Evolutionary conservation across 1,140 invertebrate species (phyloP).

Genomic region (Leptinotarsa undecemlineata): DNA sequence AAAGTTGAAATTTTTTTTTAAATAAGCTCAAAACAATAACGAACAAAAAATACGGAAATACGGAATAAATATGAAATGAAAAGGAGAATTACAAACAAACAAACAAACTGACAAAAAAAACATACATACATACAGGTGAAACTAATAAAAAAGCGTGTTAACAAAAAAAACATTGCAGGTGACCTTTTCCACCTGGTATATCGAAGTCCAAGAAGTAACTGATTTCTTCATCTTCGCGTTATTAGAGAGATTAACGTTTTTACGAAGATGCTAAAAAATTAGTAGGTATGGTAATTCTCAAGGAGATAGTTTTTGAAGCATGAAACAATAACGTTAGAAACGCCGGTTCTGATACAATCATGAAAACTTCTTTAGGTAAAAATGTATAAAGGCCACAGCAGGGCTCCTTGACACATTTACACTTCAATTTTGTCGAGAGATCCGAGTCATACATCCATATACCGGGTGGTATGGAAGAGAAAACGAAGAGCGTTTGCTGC

Average conservation of each 20-base stretch:
- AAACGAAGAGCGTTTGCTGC: no score
- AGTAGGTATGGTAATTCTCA: not conserved
- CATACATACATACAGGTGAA: no score
- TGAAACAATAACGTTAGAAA: not conserved
- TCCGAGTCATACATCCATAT: not conserved
- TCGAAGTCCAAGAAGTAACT: not conserved
- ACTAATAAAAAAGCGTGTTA: no score
- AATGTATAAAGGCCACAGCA: not conserved
- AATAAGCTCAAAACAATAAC: no score
- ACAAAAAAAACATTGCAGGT: not conserved
- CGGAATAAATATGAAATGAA: no score
- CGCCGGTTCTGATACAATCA: not conserved
- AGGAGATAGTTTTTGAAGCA: not conserved
- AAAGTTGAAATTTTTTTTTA: no score
- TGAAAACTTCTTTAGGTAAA: not conserved
- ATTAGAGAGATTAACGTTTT: not conserved
- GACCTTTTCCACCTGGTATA: not conserved
- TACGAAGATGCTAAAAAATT: not conserved
- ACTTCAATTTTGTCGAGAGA: not conserved
- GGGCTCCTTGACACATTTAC: slow-evolving; percentile 7
- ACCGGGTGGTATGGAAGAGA: not conserved
- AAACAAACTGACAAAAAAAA: no score
- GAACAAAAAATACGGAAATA: no score
- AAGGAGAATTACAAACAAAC: no score
- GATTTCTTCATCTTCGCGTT: not conserved